These are phyloP conservation scores for Stictocephala bisonia DNA, from an alignment of 2,888 invertebrate species.

Conservation along the genomic window DNA sequence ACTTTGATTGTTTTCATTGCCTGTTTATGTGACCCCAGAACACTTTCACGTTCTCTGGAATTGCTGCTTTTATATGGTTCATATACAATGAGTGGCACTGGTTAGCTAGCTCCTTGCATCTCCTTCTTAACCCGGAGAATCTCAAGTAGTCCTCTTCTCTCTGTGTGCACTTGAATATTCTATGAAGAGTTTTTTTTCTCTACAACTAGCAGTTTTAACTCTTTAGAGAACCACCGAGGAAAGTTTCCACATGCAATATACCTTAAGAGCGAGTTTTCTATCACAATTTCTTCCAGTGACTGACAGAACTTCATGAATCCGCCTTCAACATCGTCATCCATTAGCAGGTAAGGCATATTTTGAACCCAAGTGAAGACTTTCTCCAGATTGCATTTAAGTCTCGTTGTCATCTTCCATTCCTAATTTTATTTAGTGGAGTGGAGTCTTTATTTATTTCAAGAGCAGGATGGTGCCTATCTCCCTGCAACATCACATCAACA, in stretches of 20 bases:
- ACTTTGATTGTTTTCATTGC: neutral
- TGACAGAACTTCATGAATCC: neutral
- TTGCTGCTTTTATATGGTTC: neutral
- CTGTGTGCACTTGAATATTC: neutral
- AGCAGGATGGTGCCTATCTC: conserved; percentile 6
- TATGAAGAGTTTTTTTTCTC: neutral
- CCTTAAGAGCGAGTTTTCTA: neutral
- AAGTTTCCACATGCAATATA: neutral
- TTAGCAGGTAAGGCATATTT: neutral
- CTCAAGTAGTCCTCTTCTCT: conserved; percentile 8
- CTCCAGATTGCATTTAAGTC: conserved; percentile 11
- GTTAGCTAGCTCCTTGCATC: neutral
- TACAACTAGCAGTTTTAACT: neutral
- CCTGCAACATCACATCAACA: neutral
- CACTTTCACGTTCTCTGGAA: neutral
- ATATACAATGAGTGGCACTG: neutral
- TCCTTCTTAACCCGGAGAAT: conserved; percentile 4
- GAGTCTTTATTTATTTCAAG: neutral
- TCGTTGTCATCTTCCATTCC: neutral
- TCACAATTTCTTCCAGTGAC: neutral
- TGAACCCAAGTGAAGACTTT: conserved; percentile 5
- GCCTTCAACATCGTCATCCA: neutral
- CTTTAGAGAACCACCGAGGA: conserved; percentile 20
- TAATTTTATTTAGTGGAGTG: neutral
- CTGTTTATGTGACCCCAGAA: conserved; percentile 7